These are phyloP conservation scores for Myocastor coypus DNA, from an alignment of 2,113 vertebrate genomes.

Conservation along the genomic window DNA sequence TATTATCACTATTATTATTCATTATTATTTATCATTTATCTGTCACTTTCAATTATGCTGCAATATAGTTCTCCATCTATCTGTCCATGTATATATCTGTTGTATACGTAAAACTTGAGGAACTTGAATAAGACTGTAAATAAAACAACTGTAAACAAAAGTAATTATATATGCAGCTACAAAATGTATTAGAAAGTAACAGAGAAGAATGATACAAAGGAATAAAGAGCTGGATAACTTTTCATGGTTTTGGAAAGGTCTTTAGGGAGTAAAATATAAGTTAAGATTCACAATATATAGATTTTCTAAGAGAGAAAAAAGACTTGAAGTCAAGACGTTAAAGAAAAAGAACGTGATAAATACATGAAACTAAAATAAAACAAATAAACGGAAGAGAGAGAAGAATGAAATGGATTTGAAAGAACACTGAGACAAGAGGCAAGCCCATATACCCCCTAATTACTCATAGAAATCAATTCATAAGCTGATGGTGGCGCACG, in stretches of 20 bases:
- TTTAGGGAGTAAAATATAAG: neutral
- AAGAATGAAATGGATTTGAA: neutral
- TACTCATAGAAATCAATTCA: neutral
- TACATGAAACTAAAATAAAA: neutral
- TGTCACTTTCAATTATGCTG: neutral
- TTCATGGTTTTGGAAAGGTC: neutral
- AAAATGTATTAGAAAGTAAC: neutral
- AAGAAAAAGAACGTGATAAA: neutral
- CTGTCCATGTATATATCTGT: neutral
- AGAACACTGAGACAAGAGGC: neutral
- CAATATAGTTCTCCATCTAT: neutral
- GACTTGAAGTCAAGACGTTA: neutral
- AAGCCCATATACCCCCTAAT: neutral
- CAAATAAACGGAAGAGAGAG: neutral
- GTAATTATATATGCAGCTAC: neutral
- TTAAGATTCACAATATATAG: neutral
- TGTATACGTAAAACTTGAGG: neutral
- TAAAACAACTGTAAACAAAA: neutral
- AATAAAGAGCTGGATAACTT: neutral
- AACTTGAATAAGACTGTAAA: neutral
- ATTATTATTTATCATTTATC: neutral
- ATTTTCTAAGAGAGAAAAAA: neutral
- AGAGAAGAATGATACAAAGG: neutral
- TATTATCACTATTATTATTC: neutral
- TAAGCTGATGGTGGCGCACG: too few relatives aligned